A percentile compares a stretch with the other conserved stretches of the same genome.
phyloP scores from a whole-genome alignment of 1,140 invertebrate species.

The Nephila pilipes region DNA sequence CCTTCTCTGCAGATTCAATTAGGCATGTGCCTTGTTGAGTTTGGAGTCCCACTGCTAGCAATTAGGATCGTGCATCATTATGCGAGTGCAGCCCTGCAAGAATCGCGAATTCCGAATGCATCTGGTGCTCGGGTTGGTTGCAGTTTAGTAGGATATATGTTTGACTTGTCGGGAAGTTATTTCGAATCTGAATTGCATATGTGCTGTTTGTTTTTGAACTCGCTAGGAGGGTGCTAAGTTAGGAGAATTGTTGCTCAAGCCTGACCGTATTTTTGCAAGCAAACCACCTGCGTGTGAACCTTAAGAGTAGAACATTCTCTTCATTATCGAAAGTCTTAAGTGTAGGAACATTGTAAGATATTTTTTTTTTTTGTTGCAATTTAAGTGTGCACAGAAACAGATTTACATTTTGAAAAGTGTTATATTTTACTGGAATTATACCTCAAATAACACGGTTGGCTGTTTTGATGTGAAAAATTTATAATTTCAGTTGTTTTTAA shows the following conservation, averaged over 20 bases:
- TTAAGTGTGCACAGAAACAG: too few relatives aligned
- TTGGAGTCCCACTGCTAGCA: conserved; percentile 19
- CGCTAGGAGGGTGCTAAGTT: too few relatives aligned
- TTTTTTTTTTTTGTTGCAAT: too few relatives aligned
- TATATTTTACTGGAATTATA: too few relatives aligned
- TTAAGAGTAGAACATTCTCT: neutral
- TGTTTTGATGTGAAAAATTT: too few relatives aligned
- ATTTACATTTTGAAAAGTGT: too few relatives aligned
- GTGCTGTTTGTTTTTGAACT: neutral
- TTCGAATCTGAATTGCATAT: neutral
- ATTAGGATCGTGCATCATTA: neutral
- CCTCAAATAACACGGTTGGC: too few relatives aligned
- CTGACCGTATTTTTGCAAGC: neutral
- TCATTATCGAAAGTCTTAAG: too few relatives aligned
- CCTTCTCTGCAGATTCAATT: conserved; percentile 55
- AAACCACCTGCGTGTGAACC: neutral
- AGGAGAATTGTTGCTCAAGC: neutral
- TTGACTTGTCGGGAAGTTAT: neutral
- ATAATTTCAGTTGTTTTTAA: too few relatives aligned
- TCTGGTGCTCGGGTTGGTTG: too few relatives aligned
- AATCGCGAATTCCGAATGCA: neutral
- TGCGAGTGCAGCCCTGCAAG: neutral
- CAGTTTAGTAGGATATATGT: neutral
- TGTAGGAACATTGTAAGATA: too few relatives aligned
- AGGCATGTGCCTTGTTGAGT: neutral